Conservation (phyloP, 1,140 invertebrate genomes). For the Scaptomyza hsui region DNA sequence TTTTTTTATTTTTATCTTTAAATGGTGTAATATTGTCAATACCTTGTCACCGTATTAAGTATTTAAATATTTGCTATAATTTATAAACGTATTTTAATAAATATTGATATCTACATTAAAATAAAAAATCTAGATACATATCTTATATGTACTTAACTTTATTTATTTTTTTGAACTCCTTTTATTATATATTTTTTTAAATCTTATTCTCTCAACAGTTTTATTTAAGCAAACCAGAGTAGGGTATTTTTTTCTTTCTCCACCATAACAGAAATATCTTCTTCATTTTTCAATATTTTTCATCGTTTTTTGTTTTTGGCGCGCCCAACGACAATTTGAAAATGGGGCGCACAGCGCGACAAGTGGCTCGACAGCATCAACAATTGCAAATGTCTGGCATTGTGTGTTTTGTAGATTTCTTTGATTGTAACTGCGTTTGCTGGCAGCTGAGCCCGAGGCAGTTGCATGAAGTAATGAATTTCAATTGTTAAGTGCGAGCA, state of each 20-base stretch:
- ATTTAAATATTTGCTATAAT: no score
- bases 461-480: constrained; percentile 3
- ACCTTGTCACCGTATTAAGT: no score
- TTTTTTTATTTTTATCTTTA: no score
- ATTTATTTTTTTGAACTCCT: no score
- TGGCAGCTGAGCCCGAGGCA: not conserved
- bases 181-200: no score
- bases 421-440: not conserved
- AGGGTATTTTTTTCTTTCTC: not conserved
- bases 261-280: not conserved
- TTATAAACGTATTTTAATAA: no score
- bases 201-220: no score
- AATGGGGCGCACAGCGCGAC: constrained; percentile 23
- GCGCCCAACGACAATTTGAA: not conserved
- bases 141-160: no score
- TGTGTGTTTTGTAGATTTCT: not conserved
- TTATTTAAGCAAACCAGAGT: no score
- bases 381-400: constrained; percentile 52
- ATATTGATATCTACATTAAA: no score
- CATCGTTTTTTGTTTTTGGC: not conserved
- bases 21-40: no score
- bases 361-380: constrained; percentile 37
- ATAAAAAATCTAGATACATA: no score
- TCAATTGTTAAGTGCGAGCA: constrained; percentile 2
- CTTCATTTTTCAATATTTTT: constrained; percentile 6